A percentile compares a stretch with the other conserved stretches of the same genome.
Evolutionary conservation across 2,888 invertebrate genomes (phyloP).

Genomic region (Campopleginae sp.): DNA sequence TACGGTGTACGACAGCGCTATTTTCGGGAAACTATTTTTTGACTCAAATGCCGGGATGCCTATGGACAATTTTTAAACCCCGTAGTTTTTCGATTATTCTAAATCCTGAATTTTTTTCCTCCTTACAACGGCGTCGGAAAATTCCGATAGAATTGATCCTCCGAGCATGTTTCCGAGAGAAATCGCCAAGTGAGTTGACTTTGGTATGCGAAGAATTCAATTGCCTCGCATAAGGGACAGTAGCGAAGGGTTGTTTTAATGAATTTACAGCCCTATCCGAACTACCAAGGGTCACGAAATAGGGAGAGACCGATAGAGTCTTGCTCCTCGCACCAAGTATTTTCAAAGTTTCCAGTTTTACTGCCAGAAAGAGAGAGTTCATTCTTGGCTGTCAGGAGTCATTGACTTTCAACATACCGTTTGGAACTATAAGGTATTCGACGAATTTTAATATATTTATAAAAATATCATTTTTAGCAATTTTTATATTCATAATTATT

Average conservation of each 20-base stretch:
- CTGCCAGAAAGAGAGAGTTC: slow-evolving; percentile 38
- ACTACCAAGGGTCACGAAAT: slow-evolving; percentile 18
- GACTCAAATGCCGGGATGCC: background rate
- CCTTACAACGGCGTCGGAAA: background rate
- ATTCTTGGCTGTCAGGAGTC: slow-evolving; percentile 56
- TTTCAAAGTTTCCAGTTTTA: slow-evolving; percentile 46
- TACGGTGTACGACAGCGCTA: slow-evolving; percentile 7
- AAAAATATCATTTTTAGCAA: no score
- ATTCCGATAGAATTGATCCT: slow-evolving; percentile 40
- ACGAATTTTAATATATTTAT: background rate
- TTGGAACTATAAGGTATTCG: slow-evolving; percentile 8
- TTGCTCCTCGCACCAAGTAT: slow-evolving; percentile 27
- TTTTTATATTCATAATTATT: no score
- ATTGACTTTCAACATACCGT: slow-evolving; percentile 37
- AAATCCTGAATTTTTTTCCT: slow-evolving; percentile 7
- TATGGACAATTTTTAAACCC: background rate
- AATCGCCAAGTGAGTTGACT: slow-evolving; percentile 56
- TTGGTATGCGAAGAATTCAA: slow-evolving; percentile 79
- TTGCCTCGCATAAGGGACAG: slow-evolving; percentile 75
- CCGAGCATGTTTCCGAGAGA: slow-evolving; percentile 18
- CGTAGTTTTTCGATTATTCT: no score
- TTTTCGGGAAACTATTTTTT: background rate
- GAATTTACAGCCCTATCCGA: slow-evolving; percentile 76
- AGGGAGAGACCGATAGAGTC: slow-evolving; percentile 32
- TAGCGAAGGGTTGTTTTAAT: slow-evolving; percentile 81